phyloP scores from a whole-genome alignment of 2,797 vertebrate genomes.

The Amniataba percoides region DNA sequence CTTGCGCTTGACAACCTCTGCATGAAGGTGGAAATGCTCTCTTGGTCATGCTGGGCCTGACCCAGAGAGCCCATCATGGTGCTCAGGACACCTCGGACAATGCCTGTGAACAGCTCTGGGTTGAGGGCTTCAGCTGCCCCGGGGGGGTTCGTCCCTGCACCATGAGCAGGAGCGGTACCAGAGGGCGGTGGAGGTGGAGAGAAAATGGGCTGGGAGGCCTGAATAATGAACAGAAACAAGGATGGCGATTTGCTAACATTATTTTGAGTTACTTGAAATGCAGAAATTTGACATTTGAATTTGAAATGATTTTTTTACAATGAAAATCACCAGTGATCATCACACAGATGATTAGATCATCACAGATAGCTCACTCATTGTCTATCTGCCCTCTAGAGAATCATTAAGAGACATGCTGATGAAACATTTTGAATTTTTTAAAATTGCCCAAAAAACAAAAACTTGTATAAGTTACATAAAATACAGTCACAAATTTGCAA shows the following conservation, averaged over 20 bases:
- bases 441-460: too few relatives aligned
- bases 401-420: background rate
- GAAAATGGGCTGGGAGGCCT: conserved; percentile 83
- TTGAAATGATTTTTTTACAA: background rate
- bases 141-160: conserved; percentile 37
- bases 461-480: too few relatives aligned
- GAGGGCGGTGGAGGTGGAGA: conserved; percentile 63
- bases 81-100: conserved; percentile 92
- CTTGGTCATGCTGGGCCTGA: conserved; percentile 89
- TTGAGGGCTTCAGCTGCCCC: conserved; percentile 85
- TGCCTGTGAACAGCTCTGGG: conserved; percentile 92
- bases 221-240: conserved; percentile 21
- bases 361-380: background rate
- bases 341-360: too few relatives aligned
- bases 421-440: background rate
- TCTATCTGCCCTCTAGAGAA: conserved; percentile 4
- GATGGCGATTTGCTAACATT: background rate
- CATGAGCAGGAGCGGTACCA: conserved; percentile 43
- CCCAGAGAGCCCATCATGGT: conserved; percentile 93
- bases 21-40: conserved; percentile 95
- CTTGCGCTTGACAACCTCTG: conserved; percentile 92
- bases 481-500: too few relatives aligned
- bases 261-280: background rate
- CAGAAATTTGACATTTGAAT: too few relatives aligned
- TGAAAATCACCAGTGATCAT: background rate